A percentile compares a stretch with the other conserved stretches of the same genome.
Conservation (phyloP, 1,140 invertebrate species). For the Heliothis subflexa region DNA sequence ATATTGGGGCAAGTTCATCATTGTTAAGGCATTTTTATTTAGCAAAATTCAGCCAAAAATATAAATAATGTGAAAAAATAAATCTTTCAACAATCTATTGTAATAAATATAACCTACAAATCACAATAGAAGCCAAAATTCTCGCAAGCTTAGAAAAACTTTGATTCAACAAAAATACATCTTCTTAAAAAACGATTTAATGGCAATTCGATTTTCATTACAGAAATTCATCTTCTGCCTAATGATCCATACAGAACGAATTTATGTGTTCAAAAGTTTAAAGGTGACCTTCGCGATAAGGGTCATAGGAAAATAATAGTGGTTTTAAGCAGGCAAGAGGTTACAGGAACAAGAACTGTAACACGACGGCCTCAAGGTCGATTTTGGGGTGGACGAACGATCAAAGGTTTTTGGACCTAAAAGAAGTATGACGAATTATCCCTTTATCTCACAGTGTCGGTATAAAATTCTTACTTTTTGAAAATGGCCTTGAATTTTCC, state of each 20-base stretch:
- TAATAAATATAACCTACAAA: too few relatives aligned
- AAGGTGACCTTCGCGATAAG: constrained; percentile 5
- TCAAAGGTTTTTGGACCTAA: too few relatives aligned
- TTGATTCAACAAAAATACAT: not conserved
- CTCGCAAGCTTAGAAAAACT: not conserved
- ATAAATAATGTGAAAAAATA: too few relatives aligned
- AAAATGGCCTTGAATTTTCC: too few relatives aligned
- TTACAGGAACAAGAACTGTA: not conserved
- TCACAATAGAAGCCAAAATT: not conserved
- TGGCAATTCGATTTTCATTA: constrained; percentile 18
- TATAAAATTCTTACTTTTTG: too few relatives aligned
- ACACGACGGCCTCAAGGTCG: not conserved
- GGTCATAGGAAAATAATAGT: constrained; percentile 24
- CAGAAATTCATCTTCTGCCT: constrained; percentile 17
- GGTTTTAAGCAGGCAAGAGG: not conserved
- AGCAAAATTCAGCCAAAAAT: too few relatives aligned
- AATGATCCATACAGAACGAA: constrained; percentile 12
- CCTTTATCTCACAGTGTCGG: too few relatives aligned
- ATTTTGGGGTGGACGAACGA: too few relatives aligned
- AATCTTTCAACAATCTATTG: too few relatives aligned
- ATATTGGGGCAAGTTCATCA: too few relatives aligned
- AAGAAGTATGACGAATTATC: too few relatives aligned
- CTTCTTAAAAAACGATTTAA: constrained; percentile 18
- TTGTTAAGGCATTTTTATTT: too few relatives aligned
- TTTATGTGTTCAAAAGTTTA: constrained; percentile 27